These are phyloP conservation scores for Siphonodentalium dalli DNA, from an alignment of 2,888 invertebrate genomes.

Conservation along the genomic window DNA sequence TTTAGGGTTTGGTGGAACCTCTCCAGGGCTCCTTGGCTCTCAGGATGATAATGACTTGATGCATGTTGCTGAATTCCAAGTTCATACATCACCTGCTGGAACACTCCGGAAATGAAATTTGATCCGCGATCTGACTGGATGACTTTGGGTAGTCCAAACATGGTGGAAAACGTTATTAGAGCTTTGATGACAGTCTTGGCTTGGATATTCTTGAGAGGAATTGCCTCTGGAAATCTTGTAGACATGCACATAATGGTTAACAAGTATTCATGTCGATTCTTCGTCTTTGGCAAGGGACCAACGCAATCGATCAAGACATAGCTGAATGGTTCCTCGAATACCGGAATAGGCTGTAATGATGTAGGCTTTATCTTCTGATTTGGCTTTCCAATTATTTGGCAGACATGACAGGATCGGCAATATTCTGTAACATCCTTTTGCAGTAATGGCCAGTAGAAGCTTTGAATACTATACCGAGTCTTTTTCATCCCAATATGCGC, in stretches of 20 bases:
- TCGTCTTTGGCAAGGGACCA: no score
- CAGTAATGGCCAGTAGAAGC: no score
- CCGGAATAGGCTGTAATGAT: no score
- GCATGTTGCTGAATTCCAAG: constrained; percentile 11
- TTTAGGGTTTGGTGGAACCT: constrained; percentile 29
- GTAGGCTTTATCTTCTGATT: no score
- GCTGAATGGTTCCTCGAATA: no score
- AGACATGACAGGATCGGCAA: no score
- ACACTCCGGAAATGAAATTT: constrained; percentile 30
- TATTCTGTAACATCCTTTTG: no score
- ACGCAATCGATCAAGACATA: no score
- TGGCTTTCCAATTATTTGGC: no score
- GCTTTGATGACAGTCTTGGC: constrained; percentile 27
- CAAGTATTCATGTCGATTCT: neutral
- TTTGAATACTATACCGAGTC: no score
- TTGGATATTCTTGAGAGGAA: constrained; percentile 34
- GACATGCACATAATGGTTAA: neutral
- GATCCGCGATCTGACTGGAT: constrained; percentile 31
- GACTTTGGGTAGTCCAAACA: constrained; percentile 26
- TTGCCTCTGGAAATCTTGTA: constrained; percentile 33
- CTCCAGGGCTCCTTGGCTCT: constrained; percentile 25
- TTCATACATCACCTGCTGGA: constrained; percentile 27
- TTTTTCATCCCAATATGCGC: no score
- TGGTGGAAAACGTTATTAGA: constrained; percentile 27
- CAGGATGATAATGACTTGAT: constrained; percentile 21